Conservation (phyloP, 1,140 invertebrate species). For the Trichogramma pretiosum region DNA sequence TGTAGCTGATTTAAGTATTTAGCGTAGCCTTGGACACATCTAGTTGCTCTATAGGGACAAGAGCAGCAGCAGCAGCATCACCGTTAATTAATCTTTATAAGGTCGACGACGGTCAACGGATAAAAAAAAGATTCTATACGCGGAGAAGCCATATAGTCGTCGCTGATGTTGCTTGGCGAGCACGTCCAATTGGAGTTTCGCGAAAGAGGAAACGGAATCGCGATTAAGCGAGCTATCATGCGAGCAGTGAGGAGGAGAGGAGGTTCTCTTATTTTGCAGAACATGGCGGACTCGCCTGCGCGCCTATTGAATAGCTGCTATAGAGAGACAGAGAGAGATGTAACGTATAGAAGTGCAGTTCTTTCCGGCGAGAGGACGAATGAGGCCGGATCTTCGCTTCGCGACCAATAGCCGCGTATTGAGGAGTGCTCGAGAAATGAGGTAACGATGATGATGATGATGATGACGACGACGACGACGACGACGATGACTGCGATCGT, state of each 20-base stretch:
- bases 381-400: conserved; percentile 34
- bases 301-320: too few relatives aligned
- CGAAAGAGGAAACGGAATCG: not conserved
- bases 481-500: not conserved
- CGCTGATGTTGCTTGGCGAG: too few relatives aligned
- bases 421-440: conserved; percentile 18
- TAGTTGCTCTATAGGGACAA: too few relatives aligned
- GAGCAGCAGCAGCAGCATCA: too few relatives aligned
- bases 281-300: conserved; percentile 14
- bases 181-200: too few relatives aligned
- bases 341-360: not conserved
- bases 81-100: conserved; percentile 22
- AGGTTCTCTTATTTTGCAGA: too few relatives aligned
- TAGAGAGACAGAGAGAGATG: too few relatives aligned
- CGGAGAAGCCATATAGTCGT: too few relatives aligned
- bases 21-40: too few relatives aligned
- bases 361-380: conserved; percentile 5
- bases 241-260: not conserved
- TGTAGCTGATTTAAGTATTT: too few relatives aligned
- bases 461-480: conserved; percentile 20
- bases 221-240: not conserved
- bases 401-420: conserved; percentile 21
- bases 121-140: not conserved
- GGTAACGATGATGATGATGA: too few relatives aligned
- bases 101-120: conserved; percentile 8